Evolutionary conservation across 2,113 vertebrate species (phyloP), one percentile per base, ranked within the genome.

Genomic region (Mesembrinibis cayennensis): DNA sequence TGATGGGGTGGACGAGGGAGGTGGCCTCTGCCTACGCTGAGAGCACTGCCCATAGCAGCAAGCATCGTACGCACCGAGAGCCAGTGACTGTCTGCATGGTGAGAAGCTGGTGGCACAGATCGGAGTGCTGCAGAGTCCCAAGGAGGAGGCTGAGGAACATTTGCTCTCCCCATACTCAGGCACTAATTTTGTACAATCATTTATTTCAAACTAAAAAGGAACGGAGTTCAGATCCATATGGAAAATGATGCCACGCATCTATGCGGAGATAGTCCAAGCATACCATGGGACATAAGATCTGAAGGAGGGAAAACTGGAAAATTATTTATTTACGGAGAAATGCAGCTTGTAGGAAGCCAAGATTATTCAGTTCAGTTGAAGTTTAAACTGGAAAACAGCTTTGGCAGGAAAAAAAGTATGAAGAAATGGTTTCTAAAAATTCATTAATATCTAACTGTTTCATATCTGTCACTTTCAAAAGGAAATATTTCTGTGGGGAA

Each of bases 241-340:
- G 91, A 93, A 93, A 95, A 78, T 32, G 45, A 59, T 85, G 73
- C 30, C 3, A 0, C 36, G 62, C 40, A 27, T 91, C 84, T 87
- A 78, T 29, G 91, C 58, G 52, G 78, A 91, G 82, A 89, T 91
- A 95, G 88, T 88, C 95, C 89, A 80, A 74, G 87, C 93, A 82
- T 93, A 91, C 55, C 87, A 40, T 25, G 76, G 87, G 95, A 94
- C 93, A 92, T 86, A 93, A 89, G 96, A 96, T 96, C 95, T 92
- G 97, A 96, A 77, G 92, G 96, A 95, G 85, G 95, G 49, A 96
- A 71, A 93, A 74, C 36, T 90, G 95, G 88, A 90, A 88, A 95
- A 97, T 92, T 92, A 94, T 97, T 96, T 96, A 95, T 94, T 95
- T 79, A 29, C 3, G 7, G 92, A 95, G 92, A 94, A 97, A 92